Conservation (phyloP, 2,888 invertebrate species). For the Sarcophaga subvicina region DNA sequence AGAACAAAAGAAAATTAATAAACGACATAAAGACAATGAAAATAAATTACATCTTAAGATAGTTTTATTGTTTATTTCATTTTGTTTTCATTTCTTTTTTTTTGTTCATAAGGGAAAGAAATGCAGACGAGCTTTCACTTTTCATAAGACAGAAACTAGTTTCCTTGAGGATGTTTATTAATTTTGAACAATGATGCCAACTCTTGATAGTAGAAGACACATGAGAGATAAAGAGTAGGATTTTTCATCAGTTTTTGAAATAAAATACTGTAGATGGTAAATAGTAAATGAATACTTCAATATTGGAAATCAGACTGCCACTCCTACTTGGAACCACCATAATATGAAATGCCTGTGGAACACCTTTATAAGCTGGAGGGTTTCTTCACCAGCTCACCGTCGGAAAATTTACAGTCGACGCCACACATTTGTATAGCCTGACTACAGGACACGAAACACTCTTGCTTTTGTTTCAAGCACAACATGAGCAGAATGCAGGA, state of each 20-base stretch:
- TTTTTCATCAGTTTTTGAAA: no score
- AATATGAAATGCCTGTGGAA: constrained; percentile 88
- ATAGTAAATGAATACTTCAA: no score
- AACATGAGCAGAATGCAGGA: constrained; percentile 23
- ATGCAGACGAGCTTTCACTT: neutral
- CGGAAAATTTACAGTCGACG: constrained; percentile 89
- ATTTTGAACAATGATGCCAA: neutral
- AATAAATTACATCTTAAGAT: neutral
- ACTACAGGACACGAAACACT: constrained; percentile 97
- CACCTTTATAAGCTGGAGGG: constrained; percentile 89
- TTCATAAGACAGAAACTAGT: neutral
- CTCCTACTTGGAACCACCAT: constrained; percentile 76
- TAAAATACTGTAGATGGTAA: no score
- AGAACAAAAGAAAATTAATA: neutral
- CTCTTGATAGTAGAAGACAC: no score
- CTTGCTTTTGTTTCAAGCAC: constrained; percentile 32
- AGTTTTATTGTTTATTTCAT: neutral
- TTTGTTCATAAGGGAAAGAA: neutral
- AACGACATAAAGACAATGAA: neutral
- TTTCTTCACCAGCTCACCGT: constrained; percentile 85
- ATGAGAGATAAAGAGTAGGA: no score
- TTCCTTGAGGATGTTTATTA: neutral
- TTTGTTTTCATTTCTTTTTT: neutral
- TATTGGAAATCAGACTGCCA: constrained; percentile 67
- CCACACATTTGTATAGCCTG: constrained; percentile 91